phyloP scores from a whole-genome alignment of 1,140 invertebrate genomes.

The Drosophila teissieri region DNA sequence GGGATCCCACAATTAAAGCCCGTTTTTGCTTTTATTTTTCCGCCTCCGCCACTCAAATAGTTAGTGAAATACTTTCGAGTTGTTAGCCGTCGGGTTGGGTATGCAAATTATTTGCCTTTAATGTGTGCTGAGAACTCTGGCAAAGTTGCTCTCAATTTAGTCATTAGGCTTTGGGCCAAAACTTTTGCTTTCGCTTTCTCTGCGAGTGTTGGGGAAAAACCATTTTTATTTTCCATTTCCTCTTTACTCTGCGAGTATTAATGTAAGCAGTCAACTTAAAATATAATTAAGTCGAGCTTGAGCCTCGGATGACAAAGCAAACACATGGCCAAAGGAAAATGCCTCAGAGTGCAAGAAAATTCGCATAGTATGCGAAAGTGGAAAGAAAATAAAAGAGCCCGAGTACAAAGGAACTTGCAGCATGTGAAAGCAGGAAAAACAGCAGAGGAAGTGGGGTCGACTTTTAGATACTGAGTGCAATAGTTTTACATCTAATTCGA shows the following conservation, averaged over 20 bases:
- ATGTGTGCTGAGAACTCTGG: constrained; percentile 58
- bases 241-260: constrained; percentile 31
- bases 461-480: constrained; percentile 4
- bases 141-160: constrained; percentile 60
- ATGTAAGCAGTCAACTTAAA: constrained; percentile 57
- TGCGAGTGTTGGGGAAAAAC: constrained; percentile 25
- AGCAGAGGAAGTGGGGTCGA: constrained; percentile 4
- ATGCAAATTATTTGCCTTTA: constrained; percentile 78
- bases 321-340: constrained; percentile 59
- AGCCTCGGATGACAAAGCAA: constrained; percentile 56
- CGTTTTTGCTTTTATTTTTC: constrained; percentile 25
- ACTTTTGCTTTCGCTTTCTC: constrained; percentile 43
- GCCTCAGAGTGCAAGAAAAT: constrained; percentile 48
- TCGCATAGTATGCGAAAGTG: constrained; percentile 38
- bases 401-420: constrained; percentile 38
- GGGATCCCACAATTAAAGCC: constrained; percentile 62
- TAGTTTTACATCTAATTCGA: neutral
- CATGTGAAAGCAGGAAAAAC: constrained; percentile 43
- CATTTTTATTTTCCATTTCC: constrained; percentile 39
- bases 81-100: constrained; percentile 51
- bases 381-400: constrained; percentile 14
- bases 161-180: constrained; percentile 61
- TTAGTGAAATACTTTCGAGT: constrained; percentile 43
- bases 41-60: constrained; percentile 30
- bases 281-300: constrained; percentile 64